Base-by-base conservation (phyloP, 2,888 invertebrate species). In the Hedya salicella region DNA sequence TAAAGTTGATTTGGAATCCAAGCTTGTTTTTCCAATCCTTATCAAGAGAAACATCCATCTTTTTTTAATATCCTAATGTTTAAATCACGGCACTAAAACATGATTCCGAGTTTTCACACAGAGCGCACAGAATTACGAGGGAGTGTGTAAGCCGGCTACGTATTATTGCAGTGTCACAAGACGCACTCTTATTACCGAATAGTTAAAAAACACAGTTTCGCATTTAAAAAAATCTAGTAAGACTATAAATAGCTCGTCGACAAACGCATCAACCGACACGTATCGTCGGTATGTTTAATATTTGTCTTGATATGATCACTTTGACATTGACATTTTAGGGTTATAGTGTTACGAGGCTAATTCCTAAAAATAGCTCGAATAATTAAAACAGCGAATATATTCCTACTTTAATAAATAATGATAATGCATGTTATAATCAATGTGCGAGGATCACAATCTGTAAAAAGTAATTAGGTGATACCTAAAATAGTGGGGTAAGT, bases 1-100 rank as follows among this genome's bases (percentile, higher is more conserved):
- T 85, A 71, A 88, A 93, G 77, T 93, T 93, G 64, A 93, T 92
- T 52, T 89, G 86, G 68, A 93, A 89, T 9, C 93, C 92, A 57
- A 93, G 78, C 59, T 86, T 85, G 67, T 85, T 87, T 77, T 92
- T 93, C 92, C 93, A 93, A 70, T 92, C 92, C 50, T 85, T 82
- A 71, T 91, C 89, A 61, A 78, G 80, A 76, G 83, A 82, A 67
- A 78, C 70, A 75, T 85, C 85, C 90, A 91, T 90, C 36, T 57
- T 65, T 60, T 54, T 48, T 36, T 21, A 57, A 39, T 46, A 16
- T 36, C 21, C 40, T 42, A 50, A 62, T 39, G 9, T 36, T 25
- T 21, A 9, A 49, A 65, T 11, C 65, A 63, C 57, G 40, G 40
- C 63, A 62, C 60, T 67, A 67, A 32, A 40, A 50, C 53, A 65